Base-by-base conservation (phyloP, 35 echinoderm and acorn worm species). In the Hemicentrotus pulcherrimus region DNA sequence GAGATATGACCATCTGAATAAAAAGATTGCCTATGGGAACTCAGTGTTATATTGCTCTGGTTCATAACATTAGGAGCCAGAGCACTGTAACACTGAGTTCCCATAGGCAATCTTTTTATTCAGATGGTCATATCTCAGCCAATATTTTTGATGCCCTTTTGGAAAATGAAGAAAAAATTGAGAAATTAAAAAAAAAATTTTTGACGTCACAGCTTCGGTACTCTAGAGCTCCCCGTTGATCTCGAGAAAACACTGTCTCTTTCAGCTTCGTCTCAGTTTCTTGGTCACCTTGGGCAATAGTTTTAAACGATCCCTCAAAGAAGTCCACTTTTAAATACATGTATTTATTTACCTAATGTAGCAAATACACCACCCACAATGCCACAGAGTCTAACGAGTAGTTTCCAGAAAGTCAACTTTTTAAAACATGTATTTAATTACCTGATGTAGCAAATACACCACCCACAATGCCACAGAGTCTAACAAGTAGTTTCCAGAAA, bases 401-500 rank as follows among this genome's bases (percentile, higher is more conserved):
- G 95, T 78, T 99, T 96, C 95, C 95, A 99, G 70, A 95, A 96
- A 19, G 98, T 4, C 13, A 0, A 5, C 12, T 22, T 22, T 10
- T 89, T 32, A 7, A 15, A 35, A 10, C 1, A 46, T n/a, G n/a
- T n/a, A 52, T 31, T 47, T 91, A 52, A 94, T 86, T 60, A 99
- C 98, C 97, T 95, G 97, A 99, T 32, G 98, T 99, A 31, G 98
- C 96, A 97, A 99, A 99, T 10, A 99, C 94, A 22, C 98, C 98
- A 31, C 98, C 97, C 30, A 98, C 94, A 32, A 99, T 99, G 12
- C 98, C 98, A 91, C 98, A 99, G 2, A 99, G 95, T 86, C 97
- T 70, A 16, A 99, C 95, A 28, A 99, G 91, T 22, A 99, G 95
- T 71, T 99, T 96, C 95, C 95, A 99, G 70, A 95, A 96, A 19